Base-by-base conservation (phyloP, 2,797 vertebrate genomes). In the Leuciscus waleckii region DNA sequence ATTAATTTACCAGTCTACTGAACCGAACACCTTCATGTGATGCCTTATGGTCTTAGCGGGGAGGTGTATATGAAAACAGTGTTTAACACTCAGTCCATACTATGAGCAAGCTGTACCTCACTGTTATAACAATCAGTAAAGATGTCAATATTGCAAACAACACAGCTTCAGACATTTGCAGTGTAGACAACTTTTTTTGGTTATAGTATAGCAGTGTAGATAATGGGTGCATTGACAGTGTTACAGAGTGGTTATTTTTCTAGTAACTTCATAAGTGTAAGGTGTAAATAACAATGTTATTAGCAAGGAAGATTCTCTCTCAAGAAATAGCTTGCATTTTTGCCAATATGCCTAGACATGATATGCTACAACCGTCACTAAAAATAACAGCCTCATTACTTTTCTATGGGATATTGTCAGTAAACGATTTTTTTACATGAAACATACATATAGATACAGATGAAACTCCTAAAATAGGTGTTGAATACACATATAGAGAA, bases 1-100 rank as follows among this genome's bases (percentile, higher is more conserved):
- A 74, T 82, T 71, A 61, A 82, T 73, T 37, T 82, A 61, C 23
- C 54, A 78, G 56, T 61, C 76, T 29, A 39, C 23, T 78, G 54
- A 61, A 61, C 23, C 14, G 37, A 61, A 61, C 56, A 61, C 37
- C 56, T 78, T 61, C 76, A 41, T 37, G 0, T 13, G 76, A 61
- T 9, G 26, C 56, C 37, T 78, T 56, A 43, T 78, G 37, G 37
- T 78, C 54, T 41, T 26, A 58, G 37, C 4, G 0, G 56, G 35
- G 37, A 61, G 37, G 19, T 41, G 54, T 61, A 41, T 29, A 41
- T 61, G 54, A 78, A 41, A 78, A 78, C 37, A 19, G 14, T 2
- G 35, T 61, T 61, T 78, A 78, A 78, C 35, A 58, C 75, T 14
- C 7, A 77, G n/a, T 41, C 35, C 35, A 19, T 54, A 41, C 35